Base-by-base conservation (phyloP, 1,140 invertebrate species). In the Polypedilum vanderplanki region DNA sequence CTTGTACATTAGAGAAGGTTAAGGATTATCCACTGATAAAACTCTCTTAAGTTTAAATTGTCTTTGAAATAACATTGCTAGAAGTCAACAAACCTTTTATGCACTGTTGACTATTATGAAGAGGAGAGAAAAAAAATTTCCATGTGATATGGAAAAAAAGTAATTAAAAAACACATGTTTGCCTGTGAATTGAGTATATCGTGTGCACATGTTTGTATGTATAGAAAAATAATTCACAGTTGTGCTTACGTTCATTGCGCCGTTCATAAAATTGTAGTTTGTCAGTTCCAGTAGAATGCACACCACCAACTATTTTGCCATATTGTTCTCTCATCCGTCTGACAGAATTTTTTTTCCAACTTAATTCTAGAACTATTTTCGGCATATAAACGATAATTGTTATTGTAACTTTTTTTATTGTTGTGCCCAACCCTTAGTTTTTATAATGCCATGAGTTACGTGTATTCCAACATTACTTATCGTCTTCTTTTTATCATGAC, bases 131-230 rank as follows among this genome's bases (percentile, higher is more conserved):
- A n/a, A n/a, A 57, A 57, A 57, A 57, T 57, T 57, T 9, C 15
- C n/a, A n/a, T 57, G 46, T 57, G n/a, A n/a, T 57, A 12, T 15
- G n/a, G 15, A 57, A 57, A 57, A 57, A 57, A 57, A n/a, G n/a
- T 57, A 57, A 57, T 57, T 57, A 57, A 57, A 57, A 57, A 57
- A 57, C 12, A 57, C 46, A 57, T 57, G 46, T 57, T 15, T n/a
- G n/a, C n/a, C 3, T 57, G 46, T 57, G 46, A 57, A 57, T 57
- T 57, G 46, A n/a, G 15, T 57, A n/a, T n/a, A n/a, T 4, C 12
- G n/a, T 15, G n/a, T n/a, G 46, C n/a, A n/a, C 10, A n/a, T n/a
- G 10, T 57, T n/a, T 57, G 46, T 57, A 12, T 57, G 46, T 57
- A 57, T n/a, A n/a, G 9, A n/a, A 3, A 46, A 46, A 46, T 10